Evolutionary conservation across 2,113 vertebrate species (phyloP), one percentile per base, ranked within the genome.

Genomic region (Phocoena phocoena): DNA sequence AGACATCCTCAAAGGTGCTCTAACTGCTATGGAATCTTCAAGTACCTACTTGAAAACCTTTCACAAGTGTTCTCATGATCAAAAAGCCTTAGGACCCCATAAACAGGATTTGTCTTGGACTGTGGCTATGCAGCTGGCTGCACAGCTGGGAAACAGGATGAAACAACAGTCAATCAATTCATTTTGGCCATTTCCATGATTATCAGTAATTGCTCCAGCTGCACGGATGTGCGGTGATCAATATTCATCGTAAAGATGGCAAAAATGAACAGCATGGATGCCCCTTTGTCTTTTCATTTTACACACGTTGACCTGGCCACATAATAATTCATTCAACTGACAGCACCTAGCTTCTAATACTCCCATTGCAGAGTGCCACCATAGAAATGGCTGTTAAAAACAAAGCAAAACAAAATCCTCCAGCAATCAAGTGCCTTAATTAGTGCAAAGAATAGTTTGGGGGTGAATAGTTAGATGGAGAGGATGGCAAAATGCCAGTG

Each of bases 201-300:
- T 97, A 76, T 41, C 70, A 95, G 80, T 97, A 97, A 97, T 97
- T 93, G 90, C 70, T 89, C 95, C 97, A 97, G 96, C 95, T 98
- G 97, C 87, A 96, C 83, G 77, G 62, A 88, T 94, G 20, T 81
- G 76, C 36, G 28, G 58, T 85, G 86, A 97, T 97, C 96, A 95
- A 95, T 97, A 98, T 96, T 98, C 96, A 97, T 98, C 79, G 70
- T 88, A 81, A 97, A 96, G 89, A 97, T 96, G 74, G 73, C 63
- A 86, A 95, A 94, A 96, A 88, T 67, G 87, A 53, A 60, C 15
- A 90, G 81, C 77, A 63, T 1, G 95, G 90, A 55, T 87, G 50
- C 17, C 70, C 77, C 58, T 97, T 91, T 94, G 53, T 95, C 87
- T 92, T 96, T 95, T 86, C 38, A 87, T 96, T 91, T 97, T 87